These are phyloP conservation scores for Falco punctatus DNA, from an alignment of 2,113 vertebrate genomes.

Conservation along the genomic window DNA sequence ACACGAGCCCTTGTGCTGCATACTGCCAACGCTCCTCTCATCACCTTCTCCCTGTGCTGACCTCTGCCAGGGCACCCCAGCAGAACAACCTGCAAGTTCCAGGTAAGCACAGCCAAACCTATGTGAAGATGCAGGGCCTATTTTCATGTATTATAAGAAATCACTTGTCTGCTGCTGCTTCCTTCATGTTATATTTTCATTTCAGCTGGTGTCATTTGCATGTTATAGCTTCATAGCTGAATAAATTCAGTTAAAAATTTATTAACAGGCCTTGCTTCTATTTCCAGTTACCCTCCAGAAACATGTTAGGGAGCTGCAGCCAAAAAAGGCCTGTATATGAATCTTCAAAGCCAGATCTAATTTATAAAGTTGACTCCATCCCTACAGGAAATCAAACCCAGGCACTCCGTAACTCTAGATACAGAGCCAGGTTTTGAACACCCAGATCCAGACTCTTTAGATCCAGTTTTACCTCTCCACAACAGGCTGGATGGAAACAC, in stretches of 20 bases:
- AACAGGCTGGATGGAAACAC: not conserved
- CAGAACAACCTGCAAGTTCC: not conserved
- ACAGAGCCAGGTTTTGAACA: not conserved
- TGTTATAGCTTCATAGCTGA: conserved; percentile 13
- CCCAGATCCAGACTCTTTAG: not conserved
- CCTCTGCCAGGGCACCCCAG: not conserved
- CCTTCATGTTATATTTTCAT: not conserved
- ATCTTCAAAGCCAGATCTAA: conserved; percentile 6
- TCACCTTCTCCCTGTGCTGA: not conserved
- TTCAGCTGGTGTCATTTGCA: conserved; percentile 8
- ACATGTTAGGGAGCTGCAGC: not conserved
- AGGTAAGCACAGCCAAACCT: not conserved
- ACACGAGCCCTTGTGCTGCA: not conserved
- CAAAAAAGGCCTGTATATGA: not conserved
- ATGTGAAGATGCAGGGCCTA: not conserved
- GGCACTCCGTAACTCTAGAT: not conserved
- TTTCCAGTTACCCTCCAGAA: conserved; percentile 16
- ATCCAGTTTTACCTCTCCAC: not conserved
- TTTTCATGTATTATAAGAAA: not conserved
- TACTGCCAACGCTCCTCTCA: not conserved
- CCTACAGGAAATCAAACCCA: not conserved
- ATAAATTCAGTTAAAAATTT: conserved; percentile 33
- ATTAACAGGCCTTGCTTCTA: conserved; percentile 11
- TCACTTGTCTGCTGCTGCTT: not conserved
- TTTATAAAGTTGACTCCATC: not conserved